Percentiles rank a stretch among this genome's conserved stretches.
Conservation (phyloP, 2,797 vertebrate species). For the Pseudomugil gertrudae region DNA sequence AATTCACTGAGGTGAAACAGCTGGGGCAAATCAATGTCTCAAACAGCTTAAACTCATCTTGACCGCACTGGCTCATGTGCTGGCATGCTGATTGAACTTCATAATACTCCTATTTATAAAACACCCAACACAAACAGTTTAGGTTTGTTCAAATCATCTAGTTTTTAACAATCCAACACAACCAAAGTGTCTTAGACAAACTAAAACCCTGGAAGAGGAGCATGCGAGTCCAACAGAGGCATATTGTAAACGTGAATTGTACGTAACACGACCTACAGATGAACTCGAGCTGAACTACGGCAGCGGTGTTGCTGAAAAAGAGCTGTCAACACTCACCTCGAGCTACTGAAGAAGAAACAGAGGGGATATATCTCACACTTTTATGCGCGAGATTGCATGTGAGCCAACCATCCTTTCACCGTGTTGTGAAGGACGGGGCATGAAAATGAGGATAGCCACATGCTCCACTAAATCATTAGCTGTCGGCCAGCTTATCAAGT, state of each 20-base stretch:
- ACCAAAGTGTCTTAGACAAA: constrained; percentile 32
- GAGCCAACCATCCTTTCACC: constrained; percentile 29
- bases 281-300: constrained; percentile 54
- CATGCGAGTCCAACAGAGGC: constrained; percentile 28
- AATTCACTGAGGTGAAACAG: constrained; percentile 45
- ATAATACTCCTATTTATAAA: constrained; percentile 1
- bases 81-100: constrained; percentile 11
- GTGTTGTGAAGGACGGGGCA: constrained; percentile 20
- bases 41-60: constrained; percentile 35
- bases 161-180: constrained; percentile 17
- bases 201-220: constrained; percentile 4
- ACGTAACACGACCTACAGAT: constrained; percentile 47
- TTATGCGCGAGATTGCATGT: constrained; percentile 44
- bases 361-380: constrained; percentile 55
- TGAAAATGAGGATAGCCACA: constrained; percentile 18
- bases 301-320: constrained; percentile 42
- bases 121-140: constrained; percentile 6
- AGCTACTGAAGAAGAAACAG: constrained; percentile 42
- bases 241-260: constrained; percentile 29
- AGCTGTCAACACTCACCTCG: constrained; percentile 63
- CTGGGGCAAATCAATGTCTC: constrained; percentile 50
- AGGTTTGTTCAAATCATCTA: constrained; percentile 10
- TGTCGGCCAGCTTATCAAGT: constrained; percentile 7
- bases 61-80: constrained; percentile 15
- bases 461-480: constrained; percentile 10